Evolutionary conservation across 2,888 invertebrate genomes (phyloP), one percentile per base, ranked within the genome.

Genomic region (Xanthia togata): DNA sequence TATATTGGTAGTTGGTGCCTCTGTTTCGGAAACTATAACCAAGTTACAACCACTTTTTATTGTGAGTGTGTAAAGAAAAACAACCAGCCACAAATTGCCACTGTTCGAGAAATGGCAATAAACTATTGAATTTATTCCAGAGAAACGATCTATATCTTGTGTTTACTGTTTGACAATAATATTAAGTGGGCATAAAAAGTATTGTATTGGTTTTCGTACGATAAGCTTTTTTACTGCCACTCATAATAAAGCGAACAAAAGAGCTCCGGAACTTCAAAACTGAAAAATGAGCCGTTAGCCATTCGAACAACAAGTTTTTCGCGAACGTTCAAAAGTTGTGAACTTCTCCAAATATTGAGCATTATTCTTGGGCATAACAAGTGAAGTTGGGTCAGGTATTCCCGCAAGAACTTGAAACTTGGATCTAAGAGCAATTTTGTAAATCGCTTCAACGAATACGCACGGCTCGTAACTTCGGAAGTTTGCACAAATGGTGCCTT

Each of bases 391-490:
- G 75, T 87, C 89, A 91, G 91, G 91, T 90, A 93, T 86, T 41
- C 84, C 90, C 89, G 74, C 88, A 89, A 89, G 85, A 91, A 90
- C 90, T 91, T 76, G 75, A 84, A 91, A 91, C 88, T 92, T 87
- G 81, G 80, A 85, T 87, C 75, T 89, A 90, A 91, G 91, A 93
- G 92, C 91, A 93, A 94, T 94, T 94, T 93, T 87, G 90, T 90
- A 91, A 94, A 93, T 92, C 93, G 93, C 91, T 92, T 89, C 89
- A 91, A 89, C 91, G 91, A 93, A 92, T 93, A 93, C 92, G 92
- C 90, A 94, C 89, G 84, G 89, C 86, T 92, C 88, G 86, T 87
- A 91, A 91, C 89, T 93, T 89, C 71, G 78, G 90, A 92, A 94
- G 90, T 94, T 93, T 91, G 81, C 87, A 86, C 89, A 89, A 92